phyloP scores from a whole-genome alignment of 1,140 invertebrate genomes.

The Melanaphis sacchari region DNA sequence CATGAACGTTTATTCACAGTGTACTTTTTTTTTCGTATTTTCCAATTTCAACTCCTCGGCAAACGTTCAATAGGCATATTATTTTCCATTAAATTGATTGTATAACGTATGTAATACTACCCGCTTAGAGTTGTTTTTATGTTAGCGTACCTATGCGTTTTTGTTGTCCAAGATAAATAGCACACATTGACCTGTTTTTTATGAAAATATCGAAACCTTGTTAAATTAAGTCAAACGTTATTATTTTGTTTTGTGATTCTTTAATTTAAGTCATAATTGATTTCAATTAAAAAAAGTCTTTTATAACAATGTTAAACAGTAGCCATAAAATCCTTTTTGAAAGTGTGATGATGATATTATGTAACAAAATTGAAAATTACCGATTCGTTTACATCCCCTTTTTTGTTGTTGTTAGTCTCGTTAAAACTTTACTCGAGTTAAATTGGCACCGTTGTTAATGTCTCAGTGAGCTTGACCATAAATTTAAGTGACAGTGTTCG shows the following conservation, averaged over 20 bases:
- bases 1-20: neutral
- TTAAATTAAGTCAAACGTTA: neutral
- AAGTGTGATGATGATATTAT: neutral
- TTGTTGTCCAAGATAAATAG: constrained; percentile 3
- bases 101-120: neutral
- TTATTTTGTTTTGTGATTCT: neutral
- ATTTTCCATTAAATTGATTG: neutral
- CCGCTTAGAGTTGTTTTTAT: neutral
- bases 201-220: neutral
- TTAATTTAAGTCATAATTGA: neutral
- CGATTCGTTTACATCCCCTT: neutral
- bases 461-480: neutral
- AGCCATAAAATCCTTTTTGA: neutral
- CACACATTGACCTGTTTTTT: neutral
- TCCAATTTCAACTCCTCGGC: neutral
- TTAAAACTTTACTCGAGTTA: constrained; percentile 6
- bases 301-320: neutral
- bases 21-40: neutral
- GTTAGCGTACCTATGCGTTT: neutral
- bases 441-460: constrained; percentile 27
- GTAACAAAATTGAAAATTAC: neutral
- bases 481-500: constrained; percentile 6
- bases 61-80: neutral
- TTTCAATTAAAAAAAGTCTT: neutral
- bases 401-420: constrained; percentile 1